Evolutionary conservation across 2,888 invertebrate species (phyloP).

Genomic region (Ornithoptera alexandrae): DNA sequence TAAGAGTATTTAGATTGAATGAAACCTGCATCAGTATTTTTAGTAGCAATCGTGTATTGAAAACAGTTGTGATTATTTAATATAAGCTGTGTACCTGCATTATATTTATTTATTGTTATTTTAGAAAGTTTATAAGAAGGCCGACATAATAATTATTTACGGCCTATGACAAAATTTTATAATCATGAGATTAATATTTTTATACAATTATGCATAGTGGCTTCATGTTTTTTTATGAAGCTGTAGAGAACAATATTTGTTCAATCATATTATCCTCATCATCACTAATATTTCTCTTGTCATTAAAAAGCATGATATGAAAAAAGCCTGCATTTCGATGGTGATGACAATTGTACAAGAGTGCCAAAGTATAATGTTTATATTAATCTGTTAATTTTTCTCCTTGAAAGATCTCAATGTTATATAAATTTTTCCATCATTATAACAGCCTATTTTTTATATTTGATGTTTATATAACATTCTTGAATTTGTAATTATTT

Average conservation of each 20-base stretch:
- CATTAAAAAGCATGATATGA: neutral
- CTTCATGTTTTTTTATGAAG: neutral
- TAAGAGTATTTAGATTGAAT: neutral
- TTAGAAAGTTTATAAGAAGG: no score
- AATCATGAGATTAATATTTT: neutral
- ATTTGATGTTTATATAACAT: no score
- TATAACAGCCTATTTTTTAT: no score
- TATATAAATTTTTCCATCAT: no score
- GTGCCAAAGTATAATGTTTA: no score
- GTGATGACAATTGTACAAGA: neutral
- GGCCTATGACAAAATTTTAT: neutral
- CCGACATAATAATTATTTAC: neutral
- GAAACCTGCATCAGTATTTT: neutral
- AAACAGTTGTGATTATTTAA: no score
- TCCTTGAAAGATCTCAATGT: no score
- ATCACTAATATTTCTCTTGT: neutral
- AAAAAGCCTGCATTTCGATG: neutral
- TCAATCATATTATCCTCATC: no score
- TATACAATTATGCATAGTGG: neutral
- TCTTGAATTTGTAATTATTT: no score
- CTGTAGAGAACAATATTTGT: neutral
- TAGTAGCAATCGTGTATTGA: neutral
- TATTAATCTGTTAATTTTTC: no score
- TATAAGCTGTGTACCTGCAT: no score
- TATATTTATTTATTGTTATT: no score